Evolutionary conservation across 2,888 invertebrate species (phyloP).

Genomic region (Sicus ferrugineus): DNA sequence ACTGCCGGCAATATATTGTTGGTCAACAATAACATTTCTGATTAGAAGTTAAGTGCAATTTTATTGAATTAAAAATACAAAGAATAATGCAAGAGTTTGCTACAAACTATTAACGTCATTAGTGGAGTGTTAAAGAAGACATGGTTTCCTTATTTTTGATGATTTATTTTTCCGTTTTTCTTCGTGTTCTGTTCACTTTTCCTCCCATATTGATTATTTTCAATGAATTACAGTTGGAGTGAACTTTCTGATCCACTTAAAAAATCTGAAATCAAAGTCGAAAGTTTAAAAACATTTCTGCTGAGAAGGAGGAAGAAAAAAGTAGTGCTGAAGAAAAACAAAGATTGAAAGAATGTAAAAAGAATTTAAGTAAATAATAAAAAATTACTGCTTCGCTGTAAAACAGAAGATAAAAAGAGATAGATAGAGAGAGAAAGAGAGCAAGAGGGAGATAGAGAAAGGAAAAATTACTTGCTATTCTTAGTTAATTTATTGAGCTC

Average conservation of each 20-base stretch:
- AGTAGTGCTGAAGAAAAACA: neutral
- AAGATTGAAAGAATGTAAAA: conserved; percentile 7
- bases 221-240: conserved; percentile 7
- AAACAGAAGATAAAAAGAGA: conserved; percentile 9
- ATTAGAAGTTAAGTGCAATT: conserved; percentile 24
- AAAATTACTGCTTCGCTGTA: neutral
- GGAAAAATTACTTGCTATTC: no score
- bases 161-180: neutral
- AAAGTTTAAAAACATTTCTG: neutral
- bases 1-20: neutral
- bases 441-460: conserved; percentile 2
- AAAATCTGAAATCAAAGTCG: conserved; percentile 22
- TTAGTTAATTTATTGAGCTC: conserved; percentile 34
- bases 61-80: conserved; percentile 18
- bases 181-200: neutral
- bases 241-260: conserved; percentile 24
- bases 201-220: conserved; percentile 9
- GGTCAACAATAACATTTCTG: conserved; percentile 38
- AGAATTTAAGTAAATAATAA: conserved; percentile 6
- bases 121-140: no score
- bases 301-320: neutral
- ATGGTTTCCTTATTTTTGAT: neutral
- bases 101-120: neutral
- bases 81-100: neutral
- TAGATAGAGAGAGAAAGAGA: conserved; percentile 10